Percentiles rank a stretch among this genome's conserved stretches.
Evolutionary conservation across 1,140 invertebrate genomes (phyloP).

Genomic region (Temnothorax nylanderi): DNA sequence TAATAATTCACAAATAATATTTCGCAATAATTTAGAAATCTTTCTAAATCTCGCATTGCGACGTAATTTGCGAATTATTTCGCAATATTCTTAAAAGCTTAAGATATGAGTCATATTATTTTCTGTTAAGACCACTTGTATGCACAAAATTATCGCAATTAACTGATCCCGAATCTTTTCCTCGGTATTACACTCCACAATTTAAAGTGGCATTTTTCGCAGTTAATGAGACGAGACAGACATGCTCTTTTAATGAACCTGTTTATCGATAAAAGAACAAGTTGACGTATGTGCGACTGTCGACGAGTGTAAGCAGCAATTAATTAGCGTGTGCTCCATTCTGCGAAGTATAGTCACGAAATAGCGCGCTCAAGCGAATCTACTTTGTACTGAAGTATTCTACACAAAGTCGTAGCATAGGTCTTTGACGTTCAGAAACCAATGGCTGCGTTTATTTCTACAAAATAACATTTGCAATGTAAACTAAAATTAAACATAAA

Average conservation of each 20-base stretch:
- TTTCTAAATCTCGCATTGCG: neutral
- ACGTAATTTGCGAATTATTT: neutral
- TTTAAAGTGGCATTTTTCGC: slow-evolving; percentile 21
- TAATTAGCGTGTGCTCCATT: slow-evolving; percentile 77
- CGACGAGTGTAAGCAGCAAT: slow-evolving; percentile 76
- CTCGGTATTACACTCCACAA: neutral
- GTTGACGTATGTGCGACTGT: slow-evolving; percentile 57
- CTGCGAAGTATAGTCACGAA: slow-evolving; percentile 8
- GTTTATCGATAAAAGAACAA: slow-evolving; percentile 66
- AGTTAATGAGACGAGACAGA: slow-evolving; percentile 32
- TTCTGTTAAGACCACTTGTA: neutral
- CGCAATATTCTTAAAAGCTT: neutral
- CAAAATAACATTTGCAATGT: neutral
- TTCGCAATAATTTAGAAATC: neutral
- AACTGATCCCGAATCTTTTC: neutral
- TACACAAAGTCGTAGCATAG: neutral
- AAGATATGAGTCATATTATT: neutral
- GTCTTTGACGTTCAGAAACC: neutral
- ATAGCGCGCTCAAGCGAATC: neutral
- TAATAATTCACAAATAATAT: neutral
- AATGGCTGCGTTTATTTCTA: neutral
- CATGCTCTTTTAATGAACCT: slow-evolving; percentile 58
- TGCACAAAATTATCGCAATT: neutral
- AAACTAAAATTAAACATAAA: neutral
- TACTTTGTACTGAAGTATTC: neutral